Evolutionary conservation across 2,888 invertebrate genomes (phyloP), one percentile per base, ranked within the genome.

Genomic region (Eristalis tenax): DNA sequence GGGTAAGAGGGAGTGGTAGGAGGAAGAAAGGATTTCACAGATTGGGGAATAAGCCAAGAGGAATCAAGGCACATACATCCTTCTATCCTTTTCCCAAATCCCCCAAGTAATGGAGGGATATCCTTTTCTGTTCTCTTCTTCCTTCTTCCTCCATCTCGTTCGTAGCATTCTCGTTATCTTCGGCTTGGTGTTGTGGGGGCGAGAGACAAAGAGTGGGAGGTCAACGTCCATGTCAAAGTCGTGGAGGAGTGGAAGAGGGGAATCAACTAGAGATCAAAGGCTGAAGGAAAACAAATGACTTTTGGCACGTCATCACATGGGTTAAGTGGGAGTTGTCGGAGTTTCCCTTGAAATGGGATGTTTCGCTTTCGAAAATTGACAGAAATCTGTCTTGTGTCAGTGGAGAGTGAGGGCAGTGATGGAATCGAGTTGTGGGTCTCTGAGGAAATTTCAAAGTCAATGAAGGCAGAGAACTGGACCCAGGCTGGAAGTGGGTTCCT

Each of bases 91-190:
- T 83, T 66, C 61, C 23, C 22, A 83, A 70, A 79, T 79, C 79
- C 80, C 84, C 13, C 57, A 84, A 75, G 75, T 84, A 76, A 84
- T 84, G 80, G 70, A 28, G 15, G 15, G 40, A 70, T 70, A 79
- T 57, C 57, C 59, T 64, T 74, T 78, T 79, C 56, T 5, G n/a
- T 43, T 11, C 59, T 69, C 57, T 22, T 71, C 69, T 74, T 40
- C 73, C 38, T 11, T 50, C 35, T 28, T 50, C 61, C 35, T 26
- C 59, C 26, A 26, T 26, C 26, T 26, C 26, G 26, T 13, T 32
- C 5, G 0, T 13, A 18, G 50, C 6, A 18, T 50, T 50, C 18
- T 50, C 18, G 50, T 50, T 50, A 50, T 50, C 18, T 4, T 50
- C 18, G 10, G 50, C 43, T 18, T 50, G 18, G 43, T n/a, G 18